These are phyloP conservation scores for Chitala chitala DNA, from an alignment of 2,113 vertebrate species.

Conservation along the genomic window DNA sequence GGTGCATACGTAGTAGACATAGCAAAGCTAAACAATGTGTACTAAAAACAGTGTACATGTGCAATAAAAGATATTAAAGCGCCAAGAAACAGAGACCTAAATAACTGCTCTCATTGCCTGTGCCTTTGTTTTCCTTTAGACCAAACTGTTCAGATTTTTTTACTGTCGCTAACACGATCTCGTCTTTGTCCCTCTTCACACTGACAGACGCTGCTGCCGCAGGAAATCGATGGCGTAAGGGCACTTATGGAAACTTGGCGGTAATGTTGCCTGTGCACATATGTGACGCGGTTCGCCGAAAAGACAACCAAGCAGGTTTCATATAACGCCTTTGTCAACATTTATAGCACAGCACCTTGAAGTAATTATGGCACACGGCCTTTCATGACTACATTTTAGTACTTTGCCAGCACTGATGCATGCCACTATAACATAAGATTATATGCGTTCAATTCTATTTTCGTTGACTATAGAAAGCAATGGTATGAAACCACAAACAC, in stretches of 20 bases:
- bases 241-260: conserved; percentile 12
- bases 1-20: no score
- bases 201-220: not conserved
- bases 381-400: not conserved
- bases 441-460: not conserved
- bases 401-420: not conserved
- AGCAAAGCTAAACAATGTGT: no score
- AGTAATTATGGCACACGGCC: not conserved
- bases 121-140: no score
- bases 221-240: not conserved
- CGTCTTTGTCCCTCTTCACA: not conserved
- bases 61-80: not conserved
- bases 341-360: not conserved
- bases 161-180: no score
- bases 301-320: not conserved
- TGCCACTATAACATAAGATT: not conserved
- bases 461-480: not conserved
- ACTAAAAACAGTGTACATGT: not conserved
- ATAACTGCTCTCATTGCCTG: not conserved
- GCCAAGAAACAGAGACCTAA: no score
- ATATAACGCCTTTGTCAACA: not conserved
- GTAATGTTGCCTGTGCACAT: not conserved
- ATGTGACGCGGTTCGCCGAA: not conserved
- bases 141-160: no score
- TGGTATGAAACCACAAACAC: not conserved